Evolutionary conservation across 2,113 vertebrate species (phyloP).

Genomic region (Tachysurus vachellii): DNA sequence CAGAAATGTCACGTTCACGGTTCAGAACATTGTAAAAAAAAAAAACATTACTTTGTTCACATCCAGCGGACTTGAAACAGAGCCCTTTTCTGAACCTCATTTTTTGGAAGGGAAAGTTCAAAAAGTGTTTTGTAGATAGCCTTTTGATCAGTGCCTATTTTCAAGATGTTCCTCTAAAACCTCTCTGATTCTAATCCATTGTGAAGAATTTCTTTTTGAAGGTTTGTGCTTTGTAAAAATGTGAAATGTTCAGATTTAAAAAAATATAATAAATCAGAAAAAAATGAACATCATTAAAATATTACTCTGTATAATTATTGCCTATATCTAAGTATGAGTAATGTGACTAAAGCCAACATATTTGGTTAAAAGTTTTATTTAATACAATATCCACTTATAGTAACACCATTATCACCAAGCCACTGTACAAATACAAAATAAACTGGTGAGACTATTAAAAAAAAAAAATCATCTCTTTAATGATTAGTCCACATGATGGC

Average conservation of each 20-base stretch:
- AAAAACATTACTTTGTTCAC: background rate
- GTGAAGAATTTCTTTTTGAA: conserved; percentile 37
- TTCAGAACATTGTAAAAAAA: background rate
- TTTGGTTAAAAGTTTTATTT: conserved; percentile 96
- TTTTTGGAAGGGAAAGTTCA: conserved; percentile 1
- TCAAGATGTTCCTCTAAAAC: conserved; percentile 57
- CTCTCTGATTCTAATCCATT: conserved; percentile 52
- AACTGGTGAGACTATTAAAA: conserved; percentile 78
- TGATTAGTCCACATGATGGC: conserved; percentile 76
- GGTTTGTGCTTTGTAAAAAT: conserved; percentile 63
- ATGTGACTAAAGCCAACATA: background rate
- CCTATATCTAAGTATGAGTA: background rate
- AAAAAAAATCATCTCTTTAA: conserved; percentile 79
- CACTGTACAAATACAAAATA: conserved; percentile 89
- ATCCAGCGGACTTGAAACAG: background rate
- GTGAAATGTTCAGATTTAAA: background rate
- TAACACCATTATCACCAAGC: conserved; percentile 89
- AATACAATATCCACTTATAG: conserved; percentile 89
- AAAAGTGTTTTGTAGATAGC: conserved; percentile 51
- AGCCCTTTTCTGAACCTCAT: conserved; percentile 15
- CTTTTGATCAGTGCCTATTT: conserved; percentile 59
- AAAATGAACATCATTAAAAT: background rate
- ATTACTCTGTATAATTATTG: background rate
- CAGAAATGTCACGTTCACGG: background rate
- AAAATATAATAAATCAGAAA: background rate